Conservation (phyloP, 1,140 invertebrate genomes). For the Drosophila arawakana region DNA sequence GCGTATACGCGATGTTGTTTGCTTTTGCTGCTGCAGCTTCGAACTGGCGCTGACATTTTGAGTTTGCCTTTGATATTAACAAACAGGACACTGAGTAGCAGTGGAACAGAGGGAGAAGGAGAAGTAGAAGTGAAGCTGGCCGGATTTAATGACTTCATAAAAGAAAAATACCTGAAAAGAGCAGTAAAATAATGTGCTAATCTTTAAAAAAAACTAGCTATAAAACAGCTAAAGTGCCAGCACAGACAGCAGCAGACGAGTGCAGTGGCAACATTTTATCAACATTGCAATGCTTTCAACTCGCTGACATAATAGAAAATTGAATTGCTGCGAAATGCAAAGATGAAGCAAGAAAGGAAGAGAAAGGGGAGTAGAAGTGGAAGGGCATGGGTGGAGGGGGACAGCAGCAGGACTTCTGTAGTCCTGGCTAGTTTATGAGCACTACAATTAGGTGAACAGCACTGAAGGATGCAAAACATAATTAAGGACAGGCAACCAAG, state of each 20-base stretch:
- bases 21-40: constrained; percentile 24
- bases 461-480: constrained; percentile 67
- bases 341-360: background rate
- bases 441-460: constrained; percentile 75
- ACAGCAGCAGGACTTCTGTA: constrained; percentile 8
- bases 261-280: constrained; percentile 59
- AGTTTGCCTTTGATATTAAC: constrained; percentile 51
- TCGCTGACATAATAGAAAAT: constrained; percentile 80
- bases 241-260: no score
- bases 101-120: background rate
- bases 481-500: constrained; percentile 61
- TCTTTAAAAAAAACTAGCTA: no score
- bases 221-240: no score
- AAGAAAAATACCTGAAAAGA: no score
- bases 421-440: constrained; percentile 33
- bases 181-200: no score
- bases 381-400: background rate
- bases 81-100: constrained; percentile 2
- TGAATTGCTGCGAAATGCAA: constrained; percentile 68
- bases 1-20: constrained; percentile 62
- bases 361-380: constrained; percentile 7
- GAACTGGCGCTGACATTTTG: constrained; percentile 45
- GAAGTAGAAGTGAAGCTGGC: background rate
- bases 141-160: no score
- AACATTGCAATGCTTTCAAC: constrained; percentile 80